phyloP scores from a whole-genome alignment of 2,113 vertebrate species.

The Alligator sinensis region DNA sequence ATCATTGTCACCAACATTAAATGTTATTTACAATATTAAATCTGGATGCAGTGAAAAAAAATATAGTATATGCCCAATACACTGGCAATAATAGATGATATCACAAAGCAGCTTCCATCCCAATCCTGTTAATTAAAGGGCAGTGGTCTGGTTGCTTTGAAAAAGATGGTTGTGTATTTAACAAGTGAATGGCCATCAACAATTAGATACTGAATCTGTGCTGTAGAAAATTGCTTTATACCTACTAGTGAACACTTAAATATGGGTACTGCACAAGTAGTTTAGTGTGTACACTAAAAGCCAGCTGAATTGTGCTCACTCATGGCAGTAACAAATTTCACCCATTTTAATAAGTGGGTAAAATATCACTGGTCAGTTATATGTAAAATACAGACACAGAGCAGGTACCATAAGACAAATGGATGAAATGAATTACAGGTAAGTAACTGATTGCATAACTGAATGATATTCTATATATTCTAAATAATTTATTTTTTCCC shows the following conservation, averaged over 20 bases:
- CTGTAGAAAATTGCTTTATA: conserved; percentile 13
- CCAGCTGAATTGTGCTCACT: neutral
- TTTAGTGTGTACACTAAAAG: neutral
- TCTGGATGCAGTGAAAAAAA: neutral
- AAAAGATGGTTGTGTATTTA: conserved; percentile 16
- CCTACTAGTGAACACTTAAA: neutral
- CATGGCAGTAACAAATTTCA: neutral
- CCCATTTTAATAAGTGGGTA: neutral
- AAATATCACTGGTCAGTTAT: neutral
- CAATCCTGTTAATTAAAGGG: conserved; percentile 39
- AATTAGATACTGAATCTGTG: neutral
- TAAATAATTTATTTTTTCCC: conserved; percentile 42
- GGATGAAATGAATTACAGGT: conserved; percentile 15
- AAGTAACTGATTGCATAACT: conserved; percentile 18
- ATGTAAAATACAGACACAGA: neutral
- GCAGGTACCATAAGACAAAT: neutral
- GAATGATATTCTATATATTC: conserved; percentile 30
- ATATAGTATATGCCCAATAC: neutral
- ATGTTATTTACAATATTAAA: neutral
- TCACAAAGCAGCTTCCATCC: conserved; percentile 9
- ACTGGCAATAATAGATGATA: neutral
- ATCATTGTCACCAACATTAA: neutral
- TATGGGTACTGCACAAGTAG: neutral
- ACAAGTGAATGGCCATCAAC: neutral
- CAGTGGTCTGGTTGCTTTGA: neutral